Evolutionary conservation across 1,140 invertebrate species (phyloP), one percentile per base, ranked within the genome.

Genomic region (Atta colombica): DNA sequence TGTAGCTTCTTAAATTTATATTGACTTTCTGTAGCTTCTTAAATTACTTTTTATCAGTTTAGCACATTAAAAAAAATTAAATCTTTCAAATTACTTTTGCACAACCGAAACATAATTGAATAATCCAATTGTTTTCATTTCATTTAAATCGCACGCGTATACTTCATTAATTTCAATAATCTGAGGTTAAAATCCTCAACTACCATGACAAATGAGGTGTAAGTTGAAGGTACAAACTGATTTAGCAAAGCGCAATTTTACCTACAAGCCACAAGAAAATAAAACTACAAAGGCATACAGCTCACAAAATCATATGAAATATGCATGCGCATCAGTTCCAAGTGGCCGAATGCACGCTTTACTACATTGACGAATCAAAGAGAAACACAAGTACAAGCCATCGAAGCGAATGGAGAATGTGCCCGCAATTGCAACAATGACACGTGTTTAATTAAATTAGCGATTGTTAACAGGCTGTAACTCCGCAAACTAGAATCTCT

Each of bases 341-440:
- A 31, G 14, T 60, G 28, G 69, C 14, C 31, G 69, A 75, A 5
- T 39, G 21, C 63, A 49, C 39, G 53, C 55, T 84, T 75, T 25
- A 25, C 18, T 45, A 75, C 74, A 74, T 69, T 6, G 45, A 74
- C 69, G 39, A 84, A 74, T 63, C 58, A 84, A 82, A 84, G 80
- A 84, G 80, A 84, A 74, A 63, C 69, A 63, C 39, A 39, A 72
- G 53, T 60, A 72, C 39, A 14, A 84, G 8, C 58, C 39, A 63
- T 63, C 55, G 55, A 74, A 84, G 80, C 80, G 80, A 61, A 84
- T 63, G 18, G 18, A 84, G 39, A 69, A 25, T 74, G 39, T 74
- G 35, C 39, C 28, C 55, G 39, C 39, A 75, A 39, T 69, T 28
- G 63, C 28, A 25, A 80, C 77, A 3, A 49, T 25, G 80, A 84